These are phyloP conservation scores for Caenorhabditis wallacei DNA, from an alignment of 2,888 invertebrate species.

Conservation along the genomic window DNA sequence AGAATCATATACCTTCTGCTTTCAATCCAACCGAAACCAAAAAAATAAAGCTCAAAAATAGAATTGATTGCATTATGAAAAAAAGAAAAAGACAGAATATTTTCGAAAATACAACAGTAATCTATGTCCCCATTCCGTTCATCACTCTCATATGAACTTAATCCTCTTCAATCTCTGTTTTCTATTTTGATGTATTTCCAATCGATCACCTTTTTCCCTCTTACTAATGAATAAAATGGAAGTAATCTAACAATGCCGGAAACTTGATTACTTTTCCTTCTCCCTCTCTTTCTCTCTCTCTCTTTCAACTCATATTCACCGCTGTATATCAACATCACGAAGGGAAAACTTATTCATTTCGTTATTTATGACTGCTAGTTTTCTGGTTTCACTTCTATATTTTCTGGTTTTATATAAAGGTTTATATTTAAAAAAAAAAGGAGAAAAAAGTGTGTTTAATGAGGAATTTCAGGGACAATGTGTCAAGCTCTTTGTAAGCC, in stretches of 20 bases:
- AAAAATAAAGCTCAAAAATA: no score
- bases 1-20: no score
- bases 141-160: not conserved
- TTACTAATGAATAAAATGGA: not conserved
- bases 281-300: not conserved
- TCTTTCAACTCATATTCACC: not conserved
- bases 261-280: slow-evolving; percentile 35
- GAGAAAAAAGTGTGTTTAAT: not conserved
- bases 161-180: not conserved
- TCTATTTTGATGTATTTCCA: not conserved
- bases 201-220: not conserved
- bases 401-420: slow-evolving; percentile 3
- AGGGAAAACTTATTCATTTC: slow-evolving; percentile 13
- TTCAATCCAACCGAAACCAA: no score
- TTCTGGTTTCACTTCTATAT: slow-evolving; percentile 10
- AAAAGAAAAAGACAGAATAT: not conserved
- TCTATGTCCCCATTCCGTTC: not conserved
- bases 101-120: not conserved
- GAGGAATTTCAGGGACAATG: slow-evolving; percentile 23
- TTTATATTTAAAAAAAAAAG: not conserved
- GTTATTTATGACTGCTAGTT: slow-evolving; percentile 20
- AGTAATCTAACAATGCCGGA: slow-evolving; percentile 17
- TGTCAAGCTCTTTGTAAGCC: slow-evolving; percentile 20
- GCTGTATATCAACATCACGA: not conserved
- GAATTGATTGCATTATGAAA: not conserved